Evolutionary conservation across 2,888 invertebrate genomes (phyloP).

Genomic region (Agonopterix arenella): DNA sequence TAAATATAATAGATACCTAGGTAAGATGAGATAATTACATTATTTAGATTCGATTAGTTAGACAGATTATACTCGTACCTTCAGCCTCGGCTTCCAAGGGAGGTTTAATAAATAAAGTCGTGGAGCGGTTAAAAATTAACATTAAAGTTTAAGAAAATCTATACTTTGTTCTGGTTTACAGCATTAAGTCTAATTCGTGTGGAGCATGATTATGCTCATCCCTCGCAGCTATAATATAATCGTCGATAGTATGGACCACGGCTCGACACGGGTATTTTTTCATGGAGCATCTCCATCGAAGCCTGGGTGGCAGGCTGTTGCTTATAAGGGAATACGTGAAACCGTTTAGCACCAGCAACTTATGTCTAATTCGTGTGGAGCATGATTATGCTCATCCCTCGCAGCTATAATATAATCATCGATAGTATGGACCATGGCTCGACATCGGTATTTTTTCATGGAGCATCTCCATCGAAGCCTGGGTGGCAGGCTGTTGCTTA

Average conservation of each 20-base stretch:
- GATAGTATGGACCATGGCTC: slow-evolving; percentile 13
- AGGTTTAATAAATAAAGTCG: no score
- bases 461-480: slow-evolving; percentile 13
- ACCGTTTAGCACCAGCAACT: no score
- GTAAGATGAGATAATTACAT: no score
- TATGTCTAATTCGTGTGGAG: neutral
- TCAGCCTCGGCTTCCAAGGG: no score
- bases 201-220: slow-evolving; percentile 13
- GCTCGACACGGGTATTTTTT: slow-evolving; percentile 11
- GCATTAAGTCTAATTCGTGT: no score
- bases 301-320: neutral
- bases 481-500: neutral
- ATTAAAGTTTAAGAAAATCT: no score
- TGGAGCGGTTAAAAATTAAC: no score
- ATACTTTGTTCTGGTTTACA: no score
- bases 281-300: slow-evolving; percentile 14
- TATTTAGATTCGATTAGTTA: no score
- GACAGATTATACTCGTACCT: no score
- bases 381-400: slow-evolving; percentile 13
- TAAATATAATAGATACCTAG: no score
- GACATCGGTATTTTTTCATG: slow-evolving; percentile 11
- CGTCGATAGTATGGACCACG: slow-evolving; percentile 12
- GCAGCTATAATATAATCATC: slow-evolving; percentile 11
- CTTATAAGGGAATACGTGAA: neutral
- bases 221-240: slow-evolving; percentile 10